Conservation (phyloP, 2,797 vertebrate genomes). For the Ataeniobius toweri region DNA sequence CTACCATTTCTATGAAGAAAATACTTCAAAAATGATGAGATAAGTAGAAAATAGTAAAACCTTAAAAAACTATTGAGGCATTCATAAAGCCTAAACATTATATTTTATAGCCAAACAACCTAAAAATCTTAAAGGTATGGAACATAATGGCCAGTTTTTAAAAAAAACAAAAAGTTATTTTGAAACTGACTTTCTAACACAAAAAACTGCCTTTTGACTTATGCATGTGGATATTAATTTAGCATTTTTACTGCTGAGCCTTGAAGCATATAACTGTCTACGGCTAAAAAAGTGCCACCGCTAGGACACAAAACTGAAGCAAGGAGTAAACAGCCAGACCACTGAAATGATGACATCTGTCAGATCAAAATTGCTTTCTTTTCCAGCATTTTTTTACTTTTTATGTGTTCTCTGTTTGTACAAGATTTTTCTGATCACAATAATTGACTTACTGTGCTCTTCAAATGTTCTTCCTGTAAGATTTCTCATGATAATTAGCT, state of each 20-base stretch:
- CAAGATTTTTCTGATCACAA: neutral
- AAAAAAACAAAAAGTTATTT: neutral
- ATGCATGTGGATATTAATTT: neutral
- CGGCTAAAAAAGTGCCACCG: neutral
- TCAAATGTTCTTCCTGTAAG: neutral
- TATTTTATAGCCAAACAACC: neutral
- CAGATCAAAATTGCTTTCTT: neutral
- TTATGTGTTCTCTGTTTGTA: neutral
- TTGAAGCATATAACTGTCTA: neutral
- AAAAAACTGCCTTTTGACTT: neutral
- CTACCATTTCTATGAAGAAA: conserved; percentile 25
- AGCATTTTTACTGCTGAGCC: neutral
- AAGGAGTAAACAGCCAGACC: neutral
- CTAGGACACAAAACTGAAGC: neutral
- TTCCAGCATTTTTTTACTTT: neutral
- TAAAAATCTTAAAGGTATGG: neutral
- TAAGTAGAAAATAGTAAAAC: conserved; percentile 5
- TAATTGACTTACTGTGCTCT: neutral
- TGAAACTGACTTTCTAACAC: neutral
- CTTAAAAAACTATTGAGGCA: neutral
- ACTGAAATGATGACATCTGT: neutral
- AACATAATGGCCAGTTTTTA: neutral
- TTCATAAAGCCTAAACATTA: neutral
- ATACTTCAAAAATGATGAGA: neutral
- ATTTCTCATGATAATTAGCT: neutral